Evolutionary conservation across 2,113 vertebrate species (phyloP).

Genomic region (Mola mola): DNA sequence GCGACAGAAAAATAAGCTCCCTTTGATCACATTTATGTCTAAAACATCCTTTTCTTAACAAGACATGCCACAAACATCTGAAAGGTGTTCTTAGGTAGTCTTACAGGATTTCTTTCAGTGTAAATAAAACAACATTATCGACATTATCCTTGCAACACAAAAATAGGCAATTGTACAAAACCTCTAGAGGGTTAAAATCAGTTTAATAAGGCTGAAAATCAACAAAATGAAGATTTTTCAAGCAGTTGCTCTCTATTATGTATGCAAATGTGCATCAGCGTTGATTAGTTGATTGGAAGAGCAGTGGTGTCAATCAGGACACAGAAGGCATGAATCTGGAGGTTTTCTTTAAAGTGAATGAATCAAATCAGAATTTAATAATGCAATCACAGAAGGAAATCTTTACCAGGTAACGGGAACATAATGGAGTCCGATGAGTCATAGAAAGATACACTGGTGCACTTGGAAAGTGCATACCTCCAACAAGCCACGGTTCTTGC

Average conservation of each 20-base stretch:
- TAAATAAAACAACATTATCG: neutral
- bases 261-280: conserved; percentile 45
- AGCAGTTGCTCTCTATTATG: neutral
- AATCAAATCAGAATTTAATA: conserved; percentile 66
- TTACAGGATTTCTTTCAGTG: neutral
- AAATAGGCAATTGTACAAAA: conserved; percentile 14
- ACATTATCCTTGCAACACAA: neutral
- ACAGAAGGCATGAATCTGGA: conserved; percentile 43
- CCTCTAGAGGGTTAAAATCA: conserved; percentile 2
- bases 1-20: no score
- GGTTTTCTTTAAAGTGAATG: conserved; percentile 49
- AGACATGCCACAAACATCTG: neutral
- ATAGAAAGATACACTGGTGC: no score
- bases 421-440: conserved; percentile 35
- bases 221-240: conserved; percentile 9
- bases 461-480: no score
- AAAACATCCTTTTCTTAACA: no score
- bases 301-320: conserved; percentile 58
- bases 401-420: conserved; percentile 43
- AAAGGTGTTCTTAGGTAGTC: neutral
- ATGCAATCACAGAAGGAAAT: conserved; percentile 60
- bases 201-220: conserved; percentile 17
- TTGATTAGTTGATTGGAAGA: conserved; percentile 55
- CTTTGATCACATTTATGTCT: no score
- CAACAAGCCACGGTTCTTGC: no score